Evolutionary conservation across 2,888 invertebrate genomes (phyloP).

Genomic region (Drosophila borborema): DNA sequence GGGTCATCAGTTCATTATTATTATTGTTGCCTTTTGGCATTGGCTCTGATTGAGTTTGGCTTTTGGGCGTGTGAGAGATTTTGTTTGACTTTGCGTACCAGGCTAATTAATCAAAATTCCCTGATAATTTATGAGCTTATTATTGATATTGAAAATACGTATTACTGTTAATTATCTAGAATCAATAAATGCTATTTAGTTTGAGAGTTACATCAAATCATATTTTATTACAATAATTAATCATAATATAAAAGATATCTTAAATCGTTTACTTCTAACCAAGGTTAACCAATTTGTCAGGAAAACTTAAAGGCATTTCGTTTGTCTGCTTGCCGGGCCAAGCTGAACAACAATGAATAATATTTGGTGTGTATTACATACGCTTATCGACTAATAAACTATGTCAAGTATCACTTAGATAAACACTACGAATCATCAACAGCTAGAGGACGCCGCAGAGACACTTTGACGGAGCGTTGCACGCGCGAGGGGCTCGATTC

Average conservation of each 20-base stretch:
- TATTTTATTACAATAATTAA: slow-evolving; percentile 42
- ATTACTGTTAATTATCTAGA: background rate
- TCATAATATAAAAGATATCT: slow-evolving; percentile 39
- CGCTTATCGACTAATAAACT: slow-evolving; percentile 66
- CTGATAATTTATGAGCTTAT: background rate
- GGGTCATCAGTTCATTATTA: slow-evolving; percentile 40
- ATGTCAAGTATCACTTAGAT: slow-evolving; percentile 73
- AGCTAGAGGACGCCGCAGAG: slow-evolving; percentile 8
- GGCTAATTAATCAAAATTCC: slow-evolving; percentile 67
- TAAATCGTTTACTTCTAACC: slow-evolving; percentile 22
- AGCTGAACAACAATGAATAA: slow-evolving; percentile 17
- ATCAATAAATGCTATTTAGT: background rate
- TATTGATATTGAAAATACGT: background rate
- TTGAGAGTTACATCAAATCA: slow-evolving; percentile 37
- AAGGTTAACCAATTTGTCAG: slow-evolving; percentile 11
- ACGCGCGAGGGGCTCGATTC: slow-evolving; percentile 58
- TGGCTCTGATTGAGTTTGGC: slow-evolving; percentile 10
- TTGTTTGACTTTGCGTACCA: slow-evolving; percentile 50
- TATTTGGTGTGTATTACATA: slow-evolving; percentile 48
- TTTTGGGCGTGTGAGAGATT: background rate
- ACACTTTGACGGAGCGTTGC: slow-evolving; percentile 40
- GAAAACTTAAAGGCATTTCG: slow-evolving; percentile 26
- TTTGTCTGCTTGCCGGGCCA: slow-evolving; percentile 11
- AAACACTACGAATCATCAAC: slow-evolving; percentile 44
- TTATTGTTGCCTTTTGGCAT: background rate